A percentile compares a stretch with the other conserved stretches of the same genome.
These are phyloP conservation scores for Ailuropoda melanoleuca DNA, from an alignment of 2,113 vertebrate species.

Conservation along the genomic window DNA sequence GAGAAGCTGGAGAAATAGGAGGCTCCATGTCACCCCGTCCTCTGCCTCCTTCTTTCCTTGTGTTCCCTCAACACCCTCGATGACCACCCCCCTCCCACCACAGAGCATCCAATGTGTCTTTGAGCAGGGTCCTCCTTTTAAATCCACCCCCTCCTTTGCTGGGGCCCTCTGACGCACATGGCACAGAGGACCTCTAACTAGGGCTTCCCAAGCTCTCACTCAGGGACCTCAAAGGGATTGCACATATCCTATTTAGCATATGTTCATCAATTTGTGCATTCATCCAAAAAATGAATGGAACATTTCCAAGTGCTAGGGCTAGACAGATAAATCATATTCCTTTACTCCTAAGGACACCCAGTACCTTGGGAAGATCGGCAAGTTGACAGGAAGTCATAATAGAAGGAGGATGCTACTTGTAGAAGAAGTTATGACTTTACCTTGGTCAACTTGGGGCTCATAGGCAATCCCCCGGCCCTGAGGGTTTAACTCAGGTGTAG, in stretches of 20 bases:
- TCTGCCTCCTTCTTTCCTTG: not conserved
- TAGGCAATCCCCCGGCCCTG: not conserved
- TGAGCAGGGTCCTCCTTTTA: not conserved
- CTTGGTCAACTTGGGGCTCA: not conserved
- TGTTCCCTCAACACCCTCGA: not conserved
- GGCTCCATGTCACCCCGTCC: not conserved
- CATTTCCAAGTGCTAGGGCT: not conserved
- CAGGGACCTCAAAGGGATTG: not conserved
- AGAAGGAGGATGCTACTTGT: too few species aligned
- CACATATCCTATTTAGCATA: not conserved
- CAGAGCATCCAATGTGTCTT: not conserved
- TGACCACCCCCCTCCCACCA: too few species aligned
- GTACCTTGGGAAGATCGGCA: not conserved
- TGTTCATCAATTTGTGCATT: not conserved
- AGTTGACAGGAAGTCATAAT: not conserved
- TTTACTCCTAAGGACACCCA: fast-evolving
- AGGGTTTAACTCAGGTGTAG: not conserved
- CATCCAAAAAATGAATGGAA: not conserved
- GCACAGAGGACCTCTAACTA: not conserved
- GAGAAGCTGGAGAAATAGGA: not conserved
- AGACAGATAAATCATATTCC: not conserved
- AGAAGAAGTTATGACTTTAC: not conserved
- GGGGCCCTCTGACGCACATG: not conserved
- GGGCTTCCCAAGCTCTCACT: not conserved
- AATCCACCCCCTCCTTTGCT: not conserved